Percentiles rank a stretch among this genome's conserved stretches.
Evolutionary conservation across 2,888 invertebrate genomes (phyloP).

Genomic region (Aelia acuminata): DNA sequence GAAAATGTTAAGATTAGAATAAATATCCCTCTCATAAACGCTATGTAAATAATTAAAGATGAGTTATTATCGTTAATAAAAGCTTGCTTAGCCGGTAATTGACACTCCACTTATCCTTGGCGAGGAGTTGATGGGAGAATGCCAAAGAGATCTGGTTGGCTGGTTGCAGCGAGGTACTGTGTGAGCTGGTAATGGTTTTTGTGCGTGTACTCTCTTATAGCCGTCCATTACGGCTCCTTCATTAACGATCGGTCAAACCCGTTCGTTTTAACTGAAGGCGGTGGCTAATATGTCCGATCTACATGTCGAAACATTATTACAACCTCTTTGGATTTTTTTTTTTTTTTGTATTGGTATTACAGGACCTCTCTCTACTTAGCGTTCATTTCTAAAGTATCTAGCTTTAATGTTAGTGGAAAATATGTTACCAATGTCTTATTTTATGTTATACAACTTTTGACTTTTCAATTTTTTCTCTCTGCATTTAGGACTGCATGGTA

Average conservation of each 20-base stretch:
- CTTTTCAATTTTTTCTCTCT: no score
- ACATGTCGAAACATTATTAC: neutral
- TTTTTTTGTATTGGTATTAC: neutral
- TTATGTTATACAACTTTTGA: no score
- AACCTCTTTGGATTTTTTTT: neutral
- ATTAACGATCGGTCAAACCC: constrained; percentile 12
- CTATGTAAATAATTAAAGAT: neutral
- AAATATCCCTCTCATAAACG: neutral
- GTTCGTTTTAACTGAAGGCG: constrained; percentile 4
- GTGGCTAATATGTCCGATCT: constrained; percentile 12
- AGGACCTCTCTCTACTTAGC: neutral
- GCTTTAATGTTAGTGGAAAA: no score
- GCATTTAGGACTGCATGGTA: no score
- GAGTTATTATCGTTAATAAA: neutral
- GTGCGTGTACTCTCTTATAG: constrained; percentile 15
- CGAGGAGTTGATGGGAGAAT: neutral
- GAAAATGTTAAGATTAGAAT: neutral
- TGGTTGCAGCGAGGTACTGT: neutral
- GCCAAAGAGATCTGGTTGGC: neutral
- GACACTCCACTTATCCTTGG: constrained; percentile 7
- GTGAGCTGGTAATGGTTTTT: neutral
- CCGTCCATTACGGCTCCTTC: neutral
- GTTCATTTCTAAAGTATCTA: neutral
- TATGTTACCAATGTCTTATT: no score
- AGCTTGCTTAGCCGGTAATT: neutral